Percentiles rank a stretch among this genome's conserved stretches.
Evolutionary conservation across 1,140 invertebrate genomes (phyloP).

Genomic region (Camponotus pennsylvanicus): DNA sequence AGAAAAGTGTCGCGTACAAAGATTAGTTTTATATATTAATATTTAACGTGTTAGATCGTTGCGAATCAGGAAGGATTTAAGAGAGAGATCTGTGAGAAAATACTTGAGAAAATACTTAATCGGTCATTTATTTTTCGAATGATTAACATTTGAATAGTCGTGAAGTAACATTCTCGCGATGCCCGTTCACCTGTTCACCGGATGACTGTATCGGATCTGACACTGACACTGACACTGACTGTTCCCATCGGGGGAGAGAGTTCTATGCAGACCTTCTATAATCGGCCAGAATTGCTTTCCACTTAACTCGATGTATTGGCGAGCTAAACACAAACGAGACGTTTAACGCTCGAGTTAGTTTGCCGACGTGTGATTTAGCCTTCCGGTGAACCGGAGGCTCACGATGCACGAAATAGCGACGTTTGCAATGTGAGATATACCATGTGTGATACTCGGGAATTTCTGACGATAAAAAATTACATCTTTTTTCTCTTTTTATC

Average conservation of each 20-base stretch:
- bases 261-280: slow-evolving; percentile 47
- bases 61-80: neutral
- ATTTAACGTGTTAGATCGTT: neutral
- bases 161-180: neutral
- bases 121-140: slow-evolving; percentile 35
- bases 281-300: slow-evolving; percentile 55
- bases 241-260: slow-evolving; percentile 42
- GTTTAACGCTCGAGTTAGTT: slow-evolving; percentile 54
- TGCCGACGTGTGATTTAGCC: slow-evolving; percentile 47
- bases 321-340: slow-evolving; percentile 42
- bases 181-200: slow-evolving; percentile 21
- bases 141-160: slow-evolving; percentile 17
- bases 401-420: slow-evolving; percentile 37
- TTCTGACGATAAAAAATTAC: slow-evolving; percentile 7
- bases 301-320: slow-evolving; percentile 44
- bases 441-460: neutral
- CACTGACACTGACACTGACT: slow-evolving; percentile 62
- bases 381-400: slow-evolving; percentile 30
- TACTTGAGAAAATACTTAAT: slow-evolving; percentile 13
- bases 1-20: neutral
- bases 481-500: neutral
- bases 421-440: slow-evolving; percentile 15
- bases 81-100: neutral
- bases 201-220: slow-evolving; percentile 56
- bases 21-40: slow-evolving; percentile 20